phyloP scores from a whole-genome alignment of 1,140 invertebrate genomes.

The Formica selysi region DNA sequence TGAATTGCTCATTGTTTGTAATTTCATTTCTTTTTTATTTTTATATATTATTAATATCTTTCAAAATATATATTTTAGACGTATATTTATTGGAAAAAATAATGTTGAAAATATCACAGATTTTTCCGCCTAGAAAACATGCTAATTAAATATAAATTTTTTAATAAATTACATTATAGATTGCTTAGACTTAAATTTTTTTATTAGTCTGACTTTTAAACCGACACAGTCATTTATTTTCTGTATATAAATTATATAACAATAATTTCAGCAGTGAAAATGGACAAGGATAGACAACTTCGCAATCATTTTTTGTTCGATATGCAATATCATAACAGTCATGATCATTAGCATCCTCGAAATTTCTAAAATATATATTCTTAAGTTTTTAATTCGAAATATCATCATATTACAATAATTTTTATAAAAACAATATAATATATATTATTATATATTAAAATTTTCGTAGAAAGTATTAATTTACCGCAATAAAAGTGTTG shows the following conservation, averaged over 20 bases:
- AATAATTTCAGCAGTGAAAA: slow-evolving; percentile 82
- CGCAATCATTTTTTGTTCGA: slow-evolving; percentile 75
- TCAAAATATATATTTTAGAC: background rate
- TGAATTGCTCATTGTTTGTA: background rate
- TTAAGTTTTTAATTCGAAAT: background rate
- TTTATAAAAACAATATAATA: background rate
- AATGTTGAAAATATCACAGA: slow-evolving; percentile 42
- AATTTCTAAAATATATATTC: slow-evolving; percentile 79
- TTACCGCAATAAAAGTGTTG: background rate
- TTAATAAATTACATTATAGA: slow-evolving; percentile 25
- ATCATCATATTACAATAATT: background rate
- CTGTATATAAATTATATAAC: slow-evolving; percentile 68
- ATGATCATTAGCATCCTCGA: slow-evolving; percentile 62
- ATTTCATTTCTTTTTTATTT: slow-evolving; percentile 14
- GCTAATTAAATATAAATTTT: slow-evolving; percentile 40
- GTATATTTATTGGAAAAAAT: slow-evolving; percentile 15
- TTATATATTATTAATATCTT: slow-evolving; percentile 23
- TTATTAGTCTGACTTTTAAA: slow-evolving; percentile 17
- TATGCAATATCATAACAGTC: slow-evolving; percentile 82
- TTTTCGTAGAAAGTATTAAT: background rate
- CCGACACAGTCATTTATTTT: background rate
- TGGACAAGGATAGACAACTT: slow-evolving; percentile 80
- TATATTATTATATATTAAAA: slow-evolving; percentile 6
- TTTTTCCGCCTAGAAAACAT: slow-evolving; percentile 1
- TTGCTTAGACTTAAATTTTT: background rate